Percentiles rank a stretch among this genome's conserved stretches.
These are phyloP conservation scores for Cremastobaeus sp. DNA, from an alignment of 2,888 invertebrate species.

Conservation along the genomic window DNA sequence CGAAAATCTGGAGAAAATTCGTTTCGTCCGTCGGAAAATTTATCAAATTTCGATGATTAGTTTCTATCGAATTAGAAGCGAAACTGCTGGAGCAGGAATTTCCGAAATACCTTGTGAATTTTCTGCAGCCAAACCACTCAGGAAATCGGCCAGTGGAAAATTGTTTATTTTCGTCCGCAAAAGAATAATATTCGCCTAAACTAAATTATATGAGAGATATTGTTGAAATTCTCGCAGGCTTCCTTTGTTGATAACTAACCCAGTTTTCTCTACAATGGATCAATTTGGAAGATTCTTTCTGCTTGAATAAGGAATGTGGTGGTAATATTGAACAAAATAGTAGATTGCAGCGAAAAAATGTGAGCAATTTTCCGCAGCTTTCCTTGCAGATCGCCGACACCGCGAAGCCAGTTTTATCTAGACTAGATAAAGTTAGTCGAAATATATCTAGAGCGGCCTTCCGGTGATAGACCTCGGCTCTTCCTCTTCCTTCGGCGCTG, in stretches of 20 bases:
- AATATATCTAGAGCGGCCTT: constrained; percentile 72
- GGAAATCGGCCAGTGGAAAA: no score
- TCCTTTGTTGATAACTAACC: background rate
- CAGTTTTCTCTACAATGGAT: background rate
- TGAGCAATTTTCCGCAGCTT: constrained; percentile 38
- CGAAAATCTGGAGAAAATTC: no score
- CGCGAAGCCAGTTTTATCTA: constrained; percentile 64
- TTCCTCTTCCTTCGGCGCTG: constrained; percentile 52
- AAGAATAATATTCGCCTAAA: no score
- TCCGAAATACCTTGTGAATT: no score
- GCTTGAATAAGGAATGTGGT: background rate
- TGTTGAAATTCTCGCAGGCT: background rate
- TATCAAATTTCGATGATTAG: no score
- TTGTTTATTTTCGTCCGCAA: no score
- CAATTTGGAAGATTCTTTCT: constrained; percentile 1
- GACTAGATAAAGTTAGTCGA: constrained; percentile 64
- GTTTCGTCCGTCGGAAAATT: no score
- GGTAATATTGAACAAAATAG: constrained; percentile 6
- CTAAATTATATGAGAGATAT: no score
- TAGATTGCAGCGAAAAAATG: constrained; percentile 12
- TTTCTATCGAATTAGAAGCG: no score
- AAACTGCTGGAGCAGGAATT: no score
- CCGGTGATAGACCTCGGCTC: constrained; percentile 69
- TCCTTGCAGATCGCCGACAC: constrained; percentile 61
- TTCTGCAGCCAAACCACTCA: no score